Conservation (phyloP, 2,888 invertebrate species). For the Liposcelis brunnea region DNA sequence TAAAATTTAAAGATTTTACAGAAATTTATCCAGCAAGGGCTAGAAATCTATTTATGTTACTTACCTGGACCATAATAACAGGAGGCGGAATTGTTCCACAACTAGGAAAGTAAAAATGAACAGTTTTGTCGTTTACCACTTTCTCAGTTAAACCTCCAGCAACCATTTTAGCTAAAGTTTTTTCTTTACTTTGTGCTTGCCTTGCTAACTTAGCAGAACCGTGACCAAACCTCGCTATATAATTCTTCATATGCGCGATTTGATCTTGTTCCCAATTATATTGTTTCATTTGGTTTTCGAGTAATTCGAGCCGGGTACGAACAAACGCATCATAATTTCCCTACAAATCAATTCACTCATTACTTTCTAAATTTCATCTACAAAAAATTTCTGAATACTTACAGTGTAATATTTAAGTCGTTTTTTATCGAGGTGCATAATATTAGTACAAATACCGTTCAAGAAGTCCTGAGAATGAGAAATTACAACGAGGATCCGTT, state of each 20-base stretch:
- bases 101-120: constrained; percentile 88
- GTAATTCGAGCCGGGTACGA: constrained; percentile 78
- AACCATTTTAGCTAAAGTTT: constrained; percentile 98
- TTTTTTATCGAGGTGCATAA: constrained; percentile 86
- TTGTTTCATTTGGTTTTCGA: constrained; percentile 97
- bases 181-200: constrained; percentile 99
- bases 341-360: constrained; percentile 24
- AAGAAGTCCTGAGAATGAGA: constrained; percentile 99
- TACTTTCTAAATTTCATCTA: neutral
- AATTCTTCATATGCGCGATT: constrained; percentile 99
- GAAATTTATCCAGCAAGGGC: too few species aligned
- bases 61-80: constrained; percentile 92
- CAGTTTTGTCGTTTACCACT: constrained; percentile 74
- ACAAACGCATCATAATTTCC: constrained; percentile 94
- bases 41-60: too few species aligned
- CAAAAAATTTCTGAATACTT: constrained; percentile 20
- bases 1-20: constrained; percentile 12
- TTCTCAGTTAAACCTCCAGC: constrained; percentile 94
- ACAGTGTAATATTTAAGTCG: constrained; percentile 87
- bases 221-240: constrained; percentile 98
- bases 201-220: constrained; percentile 96
- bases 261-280: constrained; percentile 99
- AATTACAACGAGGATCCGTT: constrained; percentile 89
- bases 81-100: constrained; percentile 97
- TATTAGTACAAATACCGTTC: constrained; percentile 93